A percentile compares a stretch with the other conserved stretches of the same genome.
These are phyloP conservation scores for Diuraphis noxia DNA, from an alignment of 1,140 invertebrate species.

Conservation along the genomic window DNA sequence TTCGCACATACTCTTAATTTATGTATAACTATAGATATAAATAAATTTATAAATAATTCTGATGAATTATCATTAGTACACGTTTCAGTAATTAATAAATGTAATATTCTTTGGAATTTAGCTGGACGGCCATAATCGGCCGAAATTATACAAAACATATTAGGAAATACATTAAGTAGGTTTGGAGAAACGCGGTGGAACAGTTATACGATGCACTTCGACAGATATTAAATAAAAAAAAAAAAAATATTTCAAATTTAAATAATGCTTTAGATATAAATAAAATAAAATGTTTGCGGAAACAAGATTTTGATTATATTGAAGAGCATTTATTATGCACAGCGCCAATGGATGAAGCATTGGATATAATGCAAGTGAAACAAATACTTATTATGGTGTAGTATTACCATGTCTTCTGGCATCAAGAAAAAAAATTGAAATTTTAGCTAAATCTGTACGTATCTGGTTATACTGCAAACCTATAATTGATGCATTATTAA, in stretches of 20 bases:
- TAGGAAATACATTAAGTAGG: conserved; percentile 20
- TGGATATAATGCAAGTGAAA: no score
- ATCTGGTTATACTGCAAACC: no score
- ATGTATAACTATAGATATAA: not conserved
- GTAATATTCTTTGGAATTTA: conserved; percentile 22
- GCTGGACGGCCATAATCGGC: not conserved
- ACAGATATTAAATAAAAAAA: conserved; percentile 4
- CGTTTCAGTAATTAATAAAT: conserved; percentile 24
- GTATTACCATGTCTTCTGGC: no score
- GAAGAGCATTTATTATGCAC: not conserved
- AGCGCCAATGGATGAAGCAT: no score
- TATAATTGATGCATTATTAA: no score
- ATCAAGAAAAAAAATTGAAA: no score
- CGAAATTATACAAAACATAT: conserved; percentile 4
- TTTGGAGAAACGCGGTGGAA: not conserved
- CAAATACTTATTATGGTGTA: no score
- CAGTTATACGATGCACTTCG: not conserved
- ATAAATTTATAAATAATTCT: conserved; percentile 4
- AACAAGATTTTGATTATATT: conserved; percentile 32
- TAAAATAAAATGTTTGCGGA: not conserved
- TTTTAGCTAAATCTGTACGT: no score
- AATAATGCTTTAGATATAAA: conserved; percentile 9
- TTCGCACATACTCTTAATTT: conserved; percentile 20
- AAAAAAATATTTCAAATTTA: conserved; percentile 14
- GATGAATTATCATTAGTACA: not conserved